These are phyloP conservation scores for Euwallacea similis DNA, from an alignment of 1,140 invertebrate species.

Conservation along the genomic window DNA sequence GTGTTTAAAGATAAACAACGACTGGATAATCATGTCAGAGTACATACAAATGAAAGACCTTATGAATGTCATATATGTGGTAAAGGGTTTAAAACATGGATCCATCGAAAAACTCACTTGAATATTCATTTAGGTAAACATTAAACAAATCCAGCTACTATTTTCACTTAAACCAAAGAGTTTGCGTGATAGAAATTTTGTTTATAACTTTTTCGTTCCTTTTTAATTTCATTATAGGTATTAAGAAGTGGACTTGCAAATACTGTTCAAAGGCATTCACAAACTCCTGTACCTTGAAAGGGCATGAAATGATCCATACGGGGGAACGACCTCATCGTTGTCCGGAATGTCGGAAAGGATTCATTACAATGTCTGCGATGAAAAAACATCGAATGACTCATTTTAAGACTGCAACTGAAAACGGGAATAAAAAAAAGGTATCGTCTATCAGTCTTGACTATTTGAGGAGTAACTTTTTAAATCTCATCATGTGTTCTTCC, in stretches of 20 bases:
- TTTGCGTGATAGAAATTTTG: background rate
- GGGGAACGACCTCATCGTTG: slow-evolving; percentile 59
- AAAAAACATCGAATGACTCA: slow-evolving; percentile 38
- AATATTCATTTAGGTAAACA: slow-evolving; percentile 70
- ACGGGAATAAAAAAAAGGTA: background rate
- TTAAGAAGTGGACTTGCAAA: slow-evolving; percentile 61
- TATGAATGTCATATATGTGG: slow-evolving; percentile 46
- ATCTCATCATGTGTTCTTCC: no score
- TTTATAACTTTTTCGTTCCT: background rate
- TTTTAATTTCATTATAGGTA: slow-evolving; percentile 69
- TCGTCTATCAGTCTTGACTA: no score
- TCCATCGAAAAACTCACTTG: slow-evolving; percentile 79
- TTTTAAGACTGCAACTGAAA: slow-evolving; percentile 1
- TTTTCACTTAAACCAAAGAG: background rate
- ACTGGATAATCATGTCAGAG: slow-evolving; percentile 39
- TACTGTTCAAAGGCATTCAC: slow-evolving; percentile 59
- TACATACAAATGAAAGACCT: slow-evolving; percentile 46
- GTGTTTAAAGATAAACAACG: slow-evolving; percentile 48
- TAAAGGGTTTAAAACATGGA: slow-evolving; percentile 71
- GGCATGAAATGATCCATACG: slow-evolving; percentile 74
- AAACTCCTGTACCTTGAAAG: slow-evolving; percentile 67
- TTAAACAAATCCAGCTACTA: slow-evolving; percentile 48
- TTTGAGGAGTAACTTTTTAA: no score
- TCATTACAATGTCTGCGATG: slow-evolving; percentile 42
- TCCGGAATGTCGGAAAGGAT: slow-evolving; percentile 57